Evolutionary conservation across 2,113 vertebrate species (phyloP).

Genomic region (Aleadryas rufinucha): DNA sequence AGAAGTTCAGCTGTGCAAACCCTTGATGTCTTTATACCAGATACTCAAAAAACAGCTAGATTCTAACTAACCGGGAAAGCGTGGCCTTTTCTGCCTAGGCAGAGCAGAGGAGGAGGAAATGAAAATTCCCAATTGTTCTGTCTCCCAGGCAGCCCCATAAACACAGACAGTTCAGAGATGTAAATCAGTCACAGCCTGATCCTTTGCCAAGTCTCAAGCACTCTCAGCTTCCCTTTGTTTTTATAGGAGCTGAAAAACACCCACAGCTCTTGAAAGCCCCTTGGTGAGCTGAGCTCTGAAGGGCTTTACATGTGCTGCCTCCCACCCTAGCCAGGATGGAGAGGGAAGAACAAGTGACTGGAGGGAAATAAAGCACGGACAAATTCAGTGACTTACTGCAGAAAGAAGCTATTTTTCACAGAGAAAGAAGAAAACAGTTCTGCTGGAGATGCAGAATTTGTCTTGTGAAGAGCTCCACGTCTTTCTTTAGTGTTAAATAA

Average conservation of each 20-base stretch:
- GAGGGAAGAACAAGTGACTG: not conserved
- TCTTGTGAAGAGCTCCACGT: not conserved
- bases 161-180: not conserved
- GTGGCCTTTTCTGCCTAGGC: not conserved
- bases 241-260: not conserved
- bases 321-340: rapidly evolving
- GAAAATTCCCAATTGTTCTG: not conserved
- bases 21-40: not conserved
- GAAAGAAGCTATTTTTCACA: not conserved
- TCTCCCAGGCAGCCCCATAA: not conserved
- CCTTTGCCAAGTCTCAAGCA: not conserved
- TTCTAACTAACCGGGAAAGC: not conserved
- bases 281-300: not conserved
- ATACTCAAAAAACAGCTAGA: not conserved
- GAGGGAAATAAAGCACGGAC: not conserved
- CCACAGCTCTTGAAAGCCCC: not conserved
- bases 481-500: slow-evolving; percentile 21
- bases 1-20: not conserved
- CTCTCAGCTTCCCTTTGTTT: not conserved
- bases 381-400: not conserved
- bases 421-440: not conserved
- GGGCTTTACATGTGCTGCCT: not conserved
- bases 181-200: not conserved
- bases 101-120: not conserved
- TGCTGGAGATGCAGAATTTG: not conserved